A percentile compares a stretch with the other conserved stretches of the same genome.
Conservation (phyloP, 2,797 vertebrate genomes). For the Crax fasciolata region DNA sequence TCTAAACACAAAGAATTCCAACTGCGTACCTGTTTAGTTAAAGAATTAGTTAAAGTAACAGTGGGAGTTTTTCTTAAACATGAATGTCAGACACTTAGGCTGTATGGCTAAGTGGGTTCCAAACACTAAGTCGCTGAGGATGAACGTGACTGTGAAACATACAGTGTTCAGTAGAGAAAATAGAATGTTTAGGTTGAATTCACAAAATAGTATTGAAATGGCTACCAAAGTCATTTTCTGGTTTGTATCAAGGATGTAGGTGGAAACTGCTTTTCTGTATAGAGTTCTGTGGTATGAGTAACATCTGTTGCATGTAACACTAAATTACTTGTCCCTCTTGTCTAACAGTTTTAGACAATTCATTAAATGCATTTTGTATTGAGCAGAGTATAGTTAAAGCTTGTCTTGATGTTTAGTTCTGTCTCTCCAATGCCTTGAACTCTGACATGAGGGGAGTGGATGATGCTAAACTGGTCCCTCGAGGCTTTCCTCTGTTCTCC, state of each 20-base stretch:
- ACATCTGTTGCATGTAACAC: constrained; percentile 72
- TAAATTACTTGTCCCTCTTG: constrained; percentile 71
- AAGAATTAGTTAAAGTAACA: constrained; percentile 31
- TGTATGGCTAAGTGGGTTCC: constrained; percentile 58
- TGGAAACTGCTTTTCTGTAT: constrained; percentile 68
- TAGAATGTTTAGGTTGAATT: background rate
- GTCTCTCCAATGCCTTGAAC: constrained; percentile 74
- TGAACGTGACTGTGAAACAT: constrained; percentile 52
- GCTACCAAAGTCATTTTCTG: constrained; percentile 39
- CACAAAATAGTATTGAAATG: constrained; percentile 12
- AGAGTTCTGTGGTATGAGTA: constrained; percentile 68
- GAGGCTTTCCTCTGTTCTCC: constrained; percentile 46
- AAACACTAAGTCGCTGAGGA: constrained; percentile 62
- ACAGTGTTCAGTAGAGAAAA: constrained; percentile 20
- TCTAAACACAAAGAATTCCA: constrained; percentile 46
- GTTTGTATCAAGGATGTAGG: constrained; percentile 52
- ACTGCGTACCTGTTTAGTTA: constrained; percentile 40
- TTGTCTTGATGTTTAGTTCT: constrained; percentile 82
- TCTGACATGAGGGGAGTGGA: constrained; percentile 59
- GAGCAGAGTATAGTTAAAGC: constrained; percentile 83
- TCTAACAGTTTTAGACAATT: constrained; percentile 66
- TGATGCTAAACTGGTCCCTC: constrained; percentile 50
- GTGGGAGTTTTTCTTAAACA: constrained; percentile 9
- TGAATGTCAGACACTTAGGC: constrained; percentile 41
- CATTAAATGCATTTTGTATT: constrained; percentile 72